Percentiles rank a stretch among this genome's conserved stretches.
These are phyloP conservation scores for Protonibea diacanthus DNA, from an alignment of 2,797 vertebrate genomes.

Conservation along the genomic window DNA sequence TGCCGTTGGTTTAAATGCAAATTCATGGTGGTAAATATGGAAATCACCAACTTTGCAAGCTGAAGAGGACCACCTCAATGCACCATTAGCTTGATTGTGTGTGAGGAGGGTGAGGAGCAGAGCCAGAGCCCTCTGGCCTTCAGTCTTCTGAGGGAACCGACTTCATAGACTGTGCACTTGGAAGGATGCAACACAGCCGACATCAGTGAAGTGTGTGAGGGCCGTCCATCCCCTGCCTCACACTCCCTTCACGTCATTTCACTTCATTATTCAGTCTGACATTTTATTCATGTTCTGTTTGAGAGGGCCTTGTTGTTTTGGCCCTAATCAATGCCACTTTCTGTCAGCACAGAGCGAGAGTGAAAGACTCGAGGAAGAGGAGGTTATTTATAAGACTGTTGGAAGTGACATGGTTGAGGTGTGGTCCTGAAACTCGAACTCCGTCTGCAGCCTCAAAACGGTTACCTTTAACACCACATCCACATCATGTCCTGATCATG, in stretches of 20 bases:
- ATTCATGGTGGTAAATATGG: background rate
- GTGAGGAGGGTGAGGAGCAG: background rate
- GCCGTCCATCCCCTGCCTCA: background rate
- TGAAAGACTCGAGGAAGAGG: too few species aligned
- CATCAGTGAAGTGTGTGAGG: background rate
- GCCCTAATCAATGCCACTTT: background rate
- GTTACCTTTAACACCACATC: too few species aligned
- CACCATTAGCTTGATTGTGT: constrained; percentile 4
- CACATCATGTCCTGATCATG: too few species aligned
- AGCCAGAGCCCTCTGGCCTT: background rate
- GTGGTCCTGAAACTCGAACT: too few species aligned
- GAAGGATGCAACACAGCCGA: background rate
- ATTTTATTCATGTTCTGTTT: background rate
- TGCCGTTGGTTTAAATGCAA: background rate
- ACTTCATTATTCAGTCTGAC: constrained; percentile 7
- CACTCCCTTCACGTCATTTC: constrained; percentile 4
- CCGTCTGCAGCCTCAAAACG: too few species aligned
- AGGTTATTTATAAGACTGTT: too few species aligned
- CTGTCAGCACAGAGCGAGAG: background rate
- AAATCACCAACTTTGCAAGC: background rate
- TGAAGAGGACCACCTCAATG: background rate
- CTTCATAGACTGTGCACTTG: background rate
- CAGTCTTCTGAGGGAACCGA: background rate
- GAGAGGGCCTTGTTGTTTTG: background rate
- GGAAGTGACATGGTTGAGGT: too few species aligned